Evolutionary conservation across 2,888 invertebrate genomes (phyloP).

Genomic region (Pyrocoelia pectoralis): DNA sequence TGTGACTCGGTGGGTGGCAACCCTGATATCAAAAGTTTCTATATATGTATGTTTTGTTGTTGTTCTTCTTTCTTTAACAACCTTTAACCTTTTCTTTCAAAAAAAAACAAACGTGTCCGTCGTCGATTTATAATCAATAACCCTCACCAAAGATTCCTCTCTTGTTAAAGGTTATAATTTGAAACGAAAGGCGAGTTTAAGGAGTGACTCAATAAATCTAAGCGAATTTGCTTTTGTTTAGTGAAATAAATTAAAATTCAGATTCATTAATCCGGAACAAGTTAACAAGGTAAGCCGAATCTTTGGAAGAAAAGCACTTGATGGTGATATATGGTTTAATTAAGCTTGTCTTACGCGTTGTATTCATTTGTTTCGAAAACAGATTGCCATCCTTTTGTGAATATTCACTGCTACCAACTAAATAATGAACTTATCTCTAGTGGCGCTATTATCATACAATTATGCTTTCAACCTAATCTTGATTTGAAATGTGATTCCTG

Average conservation of each 20-base stretch:
- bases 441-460: slow-evolving; percentile 51
- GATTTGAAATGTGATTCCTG: slow-evolving; percentile 40
- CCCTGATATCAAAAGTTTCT: slow-evolving; percentile 38
- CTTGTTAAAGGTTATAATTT: not conserved
- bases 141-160: not conserved
- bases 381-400: slow-evolving; percentile 56
- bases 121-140: slow-evolving; percentile 25
- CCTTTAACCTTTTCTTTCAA: slow-evolving; percentile 20
- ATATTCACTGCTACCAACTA: slow-evolving; percentile 45
- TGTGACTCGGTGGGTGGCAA: slow-evolving; percentile 47
- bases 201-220: slow-evolving; percentile 24
- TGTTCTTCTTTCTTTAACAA: slow-evolving; percentile 35
- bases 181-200: not conserved
- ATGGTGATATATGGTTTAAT: slow-evolving; percentile 60
- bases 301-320: slow-evolving; percentile 52
- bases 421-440: slow-evolving; percentile 50
- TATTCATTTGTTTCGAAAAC: slow-evolving; percentile 61
- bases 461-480: slow-evolving; percentile 46
- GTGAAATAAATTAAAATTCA: slow-evolving; percentile 55
- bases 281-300: slow-evolving; percentile 58
- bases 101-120: slow-evolving; percentile 24
- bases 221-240: slow-evolving; percentile 30
- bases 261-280: slow-evolving; percentile 57
- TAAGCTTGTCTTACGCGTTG: slow-evolving; percentile 60
- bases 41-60: slow-evolving; percentile 38